Base-by-base conservation (phyloP, 2,113 vertebrate genomes). In the Aleadryas rufinucha region DNA sequence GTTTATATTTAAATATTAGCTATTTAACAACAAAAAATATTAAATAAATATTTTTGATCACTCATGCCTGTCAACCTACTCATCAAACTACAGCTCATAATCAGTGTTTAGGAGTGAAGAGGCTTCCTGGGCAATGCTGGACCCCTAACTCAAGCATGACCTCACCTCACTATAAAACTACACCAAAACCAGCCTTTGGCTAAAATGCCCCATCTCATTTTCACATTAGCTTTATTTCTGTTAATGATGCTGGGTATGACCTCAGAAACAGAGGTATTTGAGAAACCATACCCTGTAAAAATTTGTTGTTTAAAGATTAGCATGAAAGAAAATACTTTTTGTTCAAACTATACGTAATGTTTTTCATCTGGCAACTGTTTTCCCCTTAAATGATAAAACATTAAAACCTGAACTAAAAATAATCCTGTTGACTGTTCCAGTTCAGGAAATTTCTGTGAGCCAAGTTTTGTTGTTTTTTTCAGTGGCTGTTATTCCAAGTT, bases 391-490 rank as follows among this genome's bases (percentile, higher is more conserved):
- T 76, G 53, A 74, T 52, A 72, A 80, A 87, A 80, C 11, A 11
- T 66, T 82, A 85, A 95, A 94, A 93, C 47, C 33, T 91, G 75
- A 78, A 89, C 78, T 94, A 93, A 93, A 95, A 96, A 91, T 91
- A 91, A 88, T 66, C 54, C 31, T 74, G 60, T 83, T 85, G 83
- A 63, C 78, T 90, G 60, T 86, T 96, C 79, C 74, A 92, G 60
- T 66, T 96, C 88, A 90, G 95, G 93, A 94, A 87, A 88, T 90
- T 76, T 94, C 87, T 83, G 0, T n/a, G 47, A 91, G 92, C 77
- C 90, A 95, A 87, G 53, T 89, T 89, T 63, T 87, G 54, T n/a
- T 91, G 44, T 11, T 37, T 92, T 90, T 92, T 89, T 71, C 18
- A 47, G 68, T 52, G 85, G 39, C 54, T 74, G 64, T 92, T 92